These are phyloP conservation scores for Channa maculata DNA, from an alignment of 2,113 vertebrate species.

Conservation along the genomic window DNA sequence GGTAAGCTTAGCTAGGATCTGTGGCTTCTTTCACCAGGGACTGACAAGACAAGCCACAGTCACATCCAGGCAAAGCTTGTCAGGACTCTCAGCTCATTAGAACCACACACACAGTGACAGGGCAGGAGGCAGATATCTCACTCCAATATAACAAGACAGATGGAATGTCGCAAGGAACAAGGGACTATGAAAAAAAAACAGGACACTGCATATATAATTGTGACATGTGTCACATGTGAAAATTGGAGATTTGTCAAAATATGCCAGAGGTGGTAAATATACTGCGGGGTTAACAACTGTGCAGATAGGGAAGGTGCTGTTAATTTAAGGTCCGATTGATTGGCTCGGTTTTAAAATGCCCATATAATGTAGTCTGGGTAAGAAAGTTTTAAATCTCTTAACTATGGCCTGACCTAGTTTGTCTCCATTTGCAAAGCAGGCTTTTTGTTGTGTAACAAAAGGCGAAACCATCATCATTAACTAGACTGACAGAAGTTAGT, in stretches of 20 bases:
- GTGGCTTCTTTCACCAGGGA: conserved; percentile 48
- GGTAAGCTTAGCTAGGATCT: conserved; percentile 26
- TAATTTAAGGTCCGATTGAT: background rate
- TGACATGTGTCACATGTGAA: conserved; percentile 36
- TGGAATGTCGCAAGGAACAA: conserved; percentile 66
- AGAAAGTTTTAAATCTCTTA: conserved; percentile 13
- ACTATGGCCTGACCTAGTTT: conserved; percentile 4
- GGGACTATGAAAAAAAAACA: conserved; percentile 53
- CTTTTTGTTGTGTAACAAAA: conserved; percentile 15
- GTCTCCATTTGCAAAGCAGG: conserved; percentile 10
- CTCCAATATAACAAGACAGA: conserved; percentile 71
- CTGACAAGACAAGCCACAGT: conserved; percentile 49
- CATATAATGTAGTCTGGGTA: conserved; percentile 1
- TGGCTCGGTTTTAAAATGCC: background rate
- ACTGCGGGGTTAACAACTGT: background rate
- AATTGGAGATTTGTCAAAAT: conserved; percentile 45
- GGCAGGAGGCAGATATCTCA: conserved; percentile 74
- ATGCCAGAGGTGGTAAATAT: conserved; percentile 1
- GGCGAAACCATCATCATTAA: conserved; percentile 22
- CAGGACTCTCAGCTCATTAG: conserved; percentile 75
- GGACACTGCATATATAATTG: conserved; percentile 46
- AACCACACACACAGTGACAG: conserved; percentile 54
- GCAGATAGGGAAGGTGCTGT: background rate
- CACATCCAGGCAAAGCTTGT: conserved; percentile 58
- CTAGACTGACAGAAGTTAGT: conserved; percentile 41